These are phyloP conservation scores for Pimephales promelas DNA, from an alignment of 2,113 vertebrate genomes.

Conservation along the genomic window DNA sequence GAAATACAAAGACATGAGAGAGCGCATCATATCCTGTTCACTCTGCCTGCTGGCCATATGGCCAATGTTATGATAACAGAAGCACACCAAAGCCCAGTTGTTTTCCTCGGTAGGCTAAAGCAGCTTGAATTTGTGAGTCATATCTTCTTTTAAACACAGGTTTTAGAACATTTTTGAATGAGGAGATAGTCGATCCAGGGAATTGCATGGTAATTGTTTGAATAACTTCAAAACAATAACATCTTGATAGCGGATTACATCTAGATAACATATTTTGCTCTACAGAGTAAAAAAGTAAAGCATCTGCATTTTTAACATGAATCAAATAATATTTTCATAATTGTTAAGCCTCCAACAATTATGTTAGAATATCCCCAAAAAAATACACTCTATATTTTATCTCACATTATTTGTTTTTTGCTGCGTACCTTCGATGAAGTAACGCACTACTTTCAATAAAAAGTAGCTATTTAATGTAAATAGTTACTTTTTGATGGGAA, in stretches of 20 bases:
- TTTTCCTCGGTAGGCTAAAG: slow-evolving; percentile 34
- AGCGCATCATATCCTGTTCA: slow-evolving; percentile 13
- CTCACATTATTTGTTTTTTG: no score
- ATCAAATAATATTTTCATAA: no score
- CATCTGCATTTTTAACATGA: neutral
- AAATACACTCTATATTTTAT: no score
- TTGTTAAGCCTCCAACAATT: no score
- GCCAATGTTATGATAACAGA: slow-evolving; percentile 17
- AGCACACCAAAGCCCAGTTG: slow-evolving; percentile 1
- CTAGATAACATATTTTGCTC: no score
- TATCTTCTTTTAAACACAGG: slow-evolving; percentile 6
- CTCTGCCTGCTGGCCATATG: slow-evolving; percentile 37
- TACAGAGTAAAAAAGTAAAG: neutral
- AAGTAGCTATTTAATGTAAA: no score
- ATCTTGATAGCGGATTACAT: neutral
- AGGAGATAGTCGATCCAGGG: neutral
- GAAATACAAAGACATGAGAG: slow-evolving; percentile 38
- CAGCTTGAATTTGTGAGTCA: slow-evolving; percentile 7
- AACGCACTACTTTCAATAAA: no score
- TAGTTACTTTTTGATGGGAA: no score
- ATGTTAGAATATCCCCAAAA: no score
- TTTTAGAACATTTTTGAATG: neutral
- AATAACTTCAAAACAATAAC: neutral
- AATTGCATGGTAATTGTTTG: neutral
- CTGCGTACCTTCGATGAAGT: no score